Conservation (phyloP, 2,888 invertebrate genomes). For the Dryadula phaetusa region DNA sequence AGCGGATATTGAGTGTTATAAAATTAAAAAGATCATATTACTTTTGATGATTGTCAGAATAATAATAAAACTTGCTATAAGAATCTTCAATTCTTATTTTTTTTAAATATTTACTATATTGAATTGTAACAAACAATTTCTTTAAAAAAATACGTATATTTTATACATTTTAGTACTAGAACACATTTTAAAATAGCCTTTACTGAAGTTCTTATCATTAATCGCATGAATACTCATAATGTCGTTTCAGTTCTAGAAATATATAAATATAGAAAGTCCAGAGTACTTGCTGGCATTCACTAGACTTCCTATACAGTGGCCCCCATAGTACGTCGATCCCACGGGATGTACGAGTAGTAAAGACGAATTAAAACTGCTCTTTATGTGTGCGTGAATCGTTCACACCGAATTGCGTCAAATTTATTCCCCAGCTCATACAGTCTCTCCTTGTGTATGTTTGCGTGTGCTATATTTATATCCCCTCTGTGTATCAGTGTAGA, state of each 20-base stretch:
- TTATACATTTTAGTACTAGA: not conserved
- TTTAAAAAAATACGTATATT: not conserved
- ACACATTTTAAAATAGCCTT: not conserved
- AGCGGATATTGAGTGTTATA: not conserved
- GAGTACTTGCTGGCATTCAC: constrained; percentile 70
- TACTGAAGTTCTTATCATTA: not conserved
- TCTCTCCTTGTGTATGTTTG: constrained; percentile 65
- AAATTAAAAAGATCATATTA: not conserved
- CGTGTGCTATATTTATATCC: constrained; percentile 79
- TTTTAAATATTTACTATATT: not conserved
- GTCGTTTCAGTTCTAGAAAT: constrained; percentile 28
- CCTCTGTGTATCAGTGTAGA: constrained; percentile 60
- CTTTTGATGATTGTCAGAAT: not conserved
- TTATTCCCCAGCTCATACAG: constrained; percentile 70
- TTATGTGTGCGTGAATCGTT: constrained; percentile 68
- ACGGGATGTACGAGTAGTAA: constrained; percentile 77
- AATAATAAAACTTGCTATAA: too few species aligned
- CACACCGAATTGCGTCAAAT: constrained; percentile 76
- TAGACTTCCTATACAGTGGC: constrained; percentile 66
- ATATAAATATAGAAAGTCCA: constrained; percentile 60
- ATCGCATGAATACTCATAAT: constrained; percentile 54
- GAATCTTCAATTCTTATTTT: not conserved
- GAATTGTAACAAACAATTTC: not conserved
- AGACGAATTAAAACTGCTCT: constrained; percentile 71
- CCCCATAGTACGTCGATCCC: constrained; percentile 73